Evolutionary conservation across 2,888 invertebrate species (phyloP).

Genomic region (Gordius sp.): DNA sequence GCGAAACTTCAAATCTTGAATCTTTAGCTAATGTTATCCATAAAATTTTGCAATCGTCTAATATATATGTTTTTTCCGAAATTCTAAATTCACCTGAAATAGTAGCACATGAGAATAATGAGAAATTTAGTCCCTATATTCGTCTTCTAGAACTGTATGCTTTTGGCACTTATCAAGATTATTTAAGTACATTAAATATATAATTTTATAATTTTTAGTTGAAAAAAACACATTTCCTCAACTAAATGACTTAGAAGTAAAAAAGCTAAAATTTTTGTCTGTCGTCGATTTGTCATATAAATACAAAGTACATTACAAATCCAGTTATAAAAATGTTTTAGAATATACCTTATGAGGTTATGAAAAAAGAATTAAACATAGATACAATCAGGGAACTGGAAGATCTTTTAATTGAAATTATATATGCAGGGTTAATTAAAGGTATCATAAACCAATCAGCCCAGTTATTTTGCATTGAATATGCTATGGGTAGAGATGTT

Average conservation of each 20-base stretch:
- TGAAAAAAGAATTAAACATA: background rate
- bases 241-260: background rate
- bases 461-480: background rate
- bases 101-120: background rate
- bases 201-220: background rate
- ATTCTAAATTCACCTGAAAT: too few species aligned
- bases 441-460: background rate
- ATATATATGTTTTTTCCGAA: background rate
- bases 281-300: background rate
- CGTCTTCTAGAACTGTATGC: background rate
- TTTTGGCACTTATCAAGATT: background rate
- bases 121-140: background rate
- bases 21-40: too few species aligned
- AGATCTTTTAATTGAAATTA: background rate
- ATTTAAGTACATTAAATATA: background rate
- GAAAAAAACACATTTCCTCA: background rate
- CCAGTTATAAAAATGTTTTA: background rate
- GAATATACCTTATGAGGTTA: background rate
- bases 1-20: background rate
- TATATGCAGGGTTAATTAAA: background rate
- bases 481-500: conserved; percentile 1
- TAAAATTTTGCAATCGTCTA: background rate
- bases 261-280: background rate
- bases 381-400: background rate
- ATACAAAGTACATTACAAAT: background rate